Base-by-base conservation (phyloP, 2,888 invertebrate species). In the Philereme transversata region DNA sequence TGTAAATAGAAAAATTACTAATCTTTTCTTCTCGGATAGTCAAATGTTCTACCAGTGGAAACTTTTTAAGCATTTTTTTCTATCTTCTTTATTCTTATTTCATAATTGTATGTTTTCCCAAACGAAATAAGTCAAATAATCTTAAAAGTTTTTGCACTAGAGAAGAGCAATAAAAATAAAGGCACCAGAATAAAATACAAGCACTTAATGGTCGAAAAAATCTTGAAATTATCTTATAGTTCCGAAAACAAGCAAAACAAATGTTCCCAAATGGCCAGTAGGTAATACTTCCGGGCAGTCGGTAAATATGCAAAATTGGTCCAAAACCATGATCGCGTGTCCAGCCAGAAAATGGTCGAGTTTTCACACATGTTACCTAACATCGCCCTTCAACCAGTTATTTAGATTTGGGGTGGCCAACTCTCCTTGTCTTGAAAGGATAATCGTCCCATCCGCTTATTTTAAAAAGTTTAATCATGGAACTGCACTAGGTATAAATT, bases 311-410 rank as follows among this genome's bases (percentile, higher is more conserved):
- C 56, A 36, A 62, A 65, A 65, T 57, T 62, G 43, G 62, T 48
- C 11, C 59, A 65, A 56, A 62, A 56, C 51, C 48, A 48, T 43
- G 54, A 51, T 68, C 62, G 69, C 69, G 67, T 67, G 69, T 56
- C 41, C 51, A 9, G 41, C 22, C 38, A 44, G 53, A 55, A 51
- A 55, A 52, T 62, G 65, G 50, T 58, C 52, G 55, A 59, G 46
- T 65, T 65, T 60, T 67, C 67, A 65, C 69, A 69, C 64, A 69
- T 67, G 69, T 57, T 65, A 49, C 51, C 64, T 56, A 59, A 65
- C 47, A 53, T 63, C 35, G 40, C 61, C 49, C 48, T 56, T 40
- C 33, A 58, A 55, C 56, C 62, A 57, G 57, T 51, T 57, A 59
- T 61, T 66, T 66, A 64, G 61, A 61, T 51, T 43, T 51, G 7